phyloP scores from a whole-genome alignment of 1,140 invertebrate genomes.

The Apis laboriosa region DNA sequence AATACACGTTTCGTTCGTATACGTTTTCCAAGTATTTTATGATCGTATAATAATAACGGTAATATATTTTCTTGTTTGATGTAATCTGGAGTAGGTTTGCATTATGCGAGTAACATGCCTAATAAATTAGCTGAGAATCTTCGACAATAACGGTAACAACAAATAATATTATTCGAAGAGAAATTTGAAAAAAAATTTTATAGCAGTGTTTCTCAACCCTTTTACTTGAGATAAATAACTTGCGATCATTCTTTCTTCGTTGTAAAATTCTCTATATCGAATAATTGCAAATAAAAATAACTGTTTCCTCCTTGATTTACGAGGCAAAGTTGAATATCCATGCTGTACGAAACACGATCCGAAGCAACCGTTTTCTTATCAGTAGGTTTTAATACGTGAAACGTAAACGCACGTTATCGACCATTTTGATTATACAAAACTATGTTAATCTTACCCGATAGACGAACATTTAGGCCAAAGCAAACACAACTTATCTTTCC shows the following conservation, averaged over 20 bases:
- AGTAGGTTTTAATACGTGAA: background rate
- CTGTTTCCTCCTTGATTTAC: no score
- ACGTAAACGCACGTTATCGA: slow-evolving; percentile 10
- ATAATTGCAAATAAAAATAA: no score
- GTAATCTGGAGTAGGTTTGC: background rate
- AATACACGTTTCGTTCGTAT: no score
- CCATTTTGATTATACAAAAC: slow-evolving; percentile 8
- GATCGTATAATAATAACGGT: background rate
- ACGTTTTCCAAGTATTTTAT: background rate
- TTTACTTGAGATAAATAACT: no score
- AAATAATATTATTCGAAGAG: background rate
- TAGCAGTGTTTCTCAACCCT: no score
- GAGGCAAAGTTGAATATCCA: no score
- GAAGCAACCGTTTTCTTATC: background rate
- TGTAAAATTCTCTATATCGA: no score
- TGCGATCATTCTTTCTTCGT: no score
- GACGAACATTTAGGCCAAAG: background rate
- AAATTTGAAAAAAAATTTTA: background rate
- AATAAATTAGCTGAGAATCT: background rate
- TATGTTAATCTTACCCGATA: slow-evolving; percentile 16
- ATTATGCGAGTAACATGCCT: no score
- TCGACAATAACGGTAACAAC: background rate
- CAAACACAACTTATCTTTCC: slow-evolving; percentile 13
- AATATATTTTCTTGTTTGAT: background rate
- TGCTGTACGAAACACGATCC: no score